Evolutionary conservation across 2,797 vertebrate species (phyloP), one percentile per base, ranked within the genome.

Genomic region (Diplodus puntazzo): DNA sequence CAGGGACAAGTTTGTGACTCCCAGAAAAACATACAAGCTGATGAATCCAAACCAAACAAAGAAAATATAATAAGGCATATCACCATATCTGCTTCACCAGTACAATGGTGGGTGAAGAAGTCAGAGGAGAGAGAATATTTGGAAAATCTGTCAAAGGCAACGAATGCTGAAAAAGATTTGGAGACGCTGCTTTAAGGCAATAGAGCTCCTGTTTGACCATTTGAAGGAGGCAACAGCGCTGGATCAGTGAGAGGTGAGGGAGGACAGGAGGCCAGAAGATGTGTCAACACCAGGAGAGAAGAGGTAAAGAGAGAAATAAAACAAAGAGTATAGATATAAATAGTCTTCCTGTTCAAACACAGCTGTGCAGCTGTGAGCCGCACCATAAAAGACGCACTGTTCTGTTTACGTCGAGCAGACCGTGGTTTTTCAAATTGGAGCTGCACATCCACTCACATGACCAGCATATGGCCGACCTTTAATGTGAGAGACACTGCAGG

Each of bases 351-450:
- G 62, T 68, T 78, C 69, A 84, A 81, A 86, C 86, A 81, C 83
- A 91, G 18, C 81, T 92, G 85, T 86, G 79, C 80, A 81, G 69
- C 84, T 81, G 82, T 77, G 62, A 71, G 63, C 43, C 0, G 2
- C 45, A 34, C 61, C 61, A 88, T 76, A 84, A 85, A 84, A 68
- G 58, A 81, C 25, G 0, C 67, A 73, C 67, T 88, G 81, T 86
- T 81, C 71, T 65, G 52, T 69, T 82, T 61, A 72, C 70, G 64
- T 73, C 61, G 71, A 70, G 34, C 69, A 43, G 23, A 74, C 34
- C 50, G 2, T 57, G 30, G 18, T 62, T 70, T 34, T 83, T 81
- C 55, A 67, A 25, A 65, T 72, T 63, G 42, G 39, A 68, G 63
- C 54, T 65, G 58, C 69, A 48, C 34, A 63, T 70, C 66, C 46